Evolutionary conservation across 2,888 invertebrate species (phyloP).

Genomic region (Phorcus lineatus): DNA sequence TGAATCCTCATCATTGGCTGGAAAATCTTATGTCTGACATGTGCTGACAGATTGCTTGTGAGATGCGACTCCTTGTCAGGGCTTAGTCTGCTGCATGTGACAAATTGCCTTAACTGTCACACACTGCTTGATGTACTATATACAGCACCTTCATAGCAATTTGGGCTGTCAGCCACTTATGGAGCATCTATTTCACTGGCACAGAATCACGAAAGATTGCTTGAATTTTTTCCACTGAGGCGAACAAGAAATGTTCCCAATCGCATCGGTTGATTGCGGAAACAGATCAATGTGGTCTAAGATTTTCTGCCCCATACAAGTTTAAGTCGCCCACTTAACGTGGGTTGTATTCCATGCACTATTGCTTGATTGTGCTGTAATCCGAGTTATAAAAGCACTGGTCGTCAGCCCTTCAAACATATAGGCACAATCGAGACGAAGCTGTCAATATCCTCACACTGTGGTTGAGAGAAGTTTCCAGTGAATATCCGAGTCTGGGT

Average conservation of each 20-base stretch:
- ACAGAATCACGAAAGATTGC: not conserved
- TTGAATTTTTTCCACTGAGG: not conserved
- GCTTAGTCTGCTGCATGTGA: not conserved
- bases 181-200: not conserved
- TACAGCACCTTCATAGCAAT: not conserved
- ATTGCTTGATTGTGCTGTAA: slow-evolving; percentile 21
- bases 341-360: slow-evolving; percentile 8
- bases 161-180: not conserved
- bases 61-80: not conserved
- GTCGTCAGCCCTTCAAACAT: not conserved
- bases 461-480: no score
- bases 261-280: slow-evolving; percentile 7
- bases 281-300: slow-evolving; percentile 1
- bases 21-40: not conserved
- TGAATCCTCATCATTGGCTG: not conserved
- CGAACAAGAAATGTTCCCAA: not conserved
- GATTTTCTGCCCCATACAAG: slow-evolving; percentile 18
- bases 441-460: not conserved
- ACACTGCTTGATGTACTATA: not conserved
- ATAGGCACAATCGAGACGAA: not conserved
- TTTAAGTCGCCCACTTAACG: not conserved
- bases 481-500: no score
- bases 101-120: slow-evolving; percentile 5
- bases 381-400: not conserved
- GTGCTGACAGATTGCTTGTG: not conserved